phyloP scores from a whole-genome alignment of 1,140 invertebrate genomes.

The Contarinia nasturtii region DNA sequence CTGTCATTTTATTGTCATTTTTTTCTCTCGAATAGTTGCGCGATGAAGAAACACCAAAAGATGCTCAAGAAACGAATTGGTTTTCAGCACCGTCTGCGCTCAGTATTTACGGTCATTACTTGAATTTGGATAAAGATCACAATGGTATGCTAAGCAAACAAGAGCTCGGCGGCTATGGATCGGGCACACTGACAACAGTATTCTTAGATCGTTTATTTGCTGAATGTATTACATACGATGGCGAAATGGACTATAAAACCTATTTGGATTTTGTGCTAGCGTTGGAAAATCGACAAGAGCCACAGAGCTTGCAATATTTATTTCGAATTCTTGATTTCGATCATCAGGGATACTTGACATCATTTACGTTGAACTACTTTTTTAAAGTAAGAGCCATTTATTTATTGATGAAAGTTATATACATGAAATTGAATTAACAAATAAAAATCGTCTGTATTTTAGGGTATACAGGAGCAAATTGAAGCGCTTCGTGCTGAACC shows the following conservation, averaged over 20 bases:
- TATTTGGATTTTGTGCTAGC: slow-evolving; percentile 90
- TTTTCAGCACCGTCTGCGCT: slow-evolving; percentile 83
- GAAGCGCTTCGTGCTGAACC: slow-evolving; percentile 62
- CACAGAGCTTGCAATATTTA: slow-evolving; percentile 77
- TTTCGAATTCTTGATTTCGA: slow-evolving; percentile 86
- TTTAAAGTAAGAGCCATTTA: slow-evolving; percentile 49
- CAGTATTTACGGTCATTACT: slow-evolving; percentile 79
- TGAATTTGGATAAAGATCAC: slow-evolving; percentile 84
- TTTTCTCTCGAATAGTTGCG: too few relatives aligned
- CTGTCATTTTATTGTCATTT: too few relatives aligned
- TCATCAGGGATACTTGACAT: slow-evolving; percentile 69
- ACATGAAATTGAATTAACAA: slow-evolving; percentile 21
- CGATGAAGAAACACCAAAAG: slow-evolving; percentile 67
- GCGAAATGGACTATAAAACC: slow-evolving; percentile 96
- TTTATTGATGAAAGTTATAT: too few relatives aligned
- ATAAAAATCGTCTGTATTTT: too few relatives aligned
- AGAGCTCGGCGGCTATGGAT: slow-evolving; percentile 60
- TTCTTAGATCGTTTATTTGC: slow-evolving; percentile 90
- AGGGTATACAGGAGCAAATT: slow-evolving; percentile 80
- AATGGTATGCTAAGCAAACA: slow-evolving; percentile 89
- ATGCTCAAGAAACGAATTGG: slow-evolving; percentile 79
- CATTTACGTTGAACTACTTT: slow-evolving; percentile 84
- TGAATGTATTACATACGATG: slow-evolving; percentile 85
- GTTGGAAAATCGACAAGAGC: slow-evolving; percentile 79
- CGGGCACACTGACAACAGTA: slow-evolving; percentile 73